phyloP scores from a whole-genome alignment of 2,113 vertebrate species.

The Hassar affinis region DNA sequence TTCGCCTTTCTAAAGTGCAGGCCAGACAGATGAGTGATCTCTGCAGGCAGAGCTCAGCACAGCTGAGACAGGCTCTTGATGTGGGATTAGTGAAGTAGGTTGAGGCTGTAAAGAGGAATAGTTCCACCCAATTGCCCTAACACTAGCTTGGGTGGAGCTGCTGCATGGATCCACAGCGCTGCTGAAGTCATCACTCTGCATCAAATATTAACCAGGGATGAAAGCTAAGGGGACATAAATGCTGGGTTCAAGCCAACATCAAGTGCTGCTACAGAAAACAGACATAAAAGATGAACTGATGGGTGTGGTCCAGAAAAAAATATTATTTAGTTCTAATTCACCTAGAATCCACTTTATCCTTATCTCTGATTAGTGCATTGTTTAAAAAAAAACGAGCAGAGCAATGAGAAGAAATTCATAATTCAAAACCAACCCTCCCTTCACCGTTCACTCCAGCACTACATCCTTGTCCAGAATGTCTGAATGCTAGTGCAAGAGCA shows the following conservation, averaged over 20 bases:
- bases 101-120: neutral
- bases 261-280: neutral
- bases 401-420: neutral
- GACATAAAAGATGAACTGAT: neutral
- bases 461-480: neutral
- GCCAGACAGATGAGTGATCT: conserved; percentile 44
- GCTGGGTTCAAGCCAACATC: neutral
- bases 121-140: conserved; percentile 2
- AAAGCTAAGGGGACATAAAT: conserved; percentile 21
- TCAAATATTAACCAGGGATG: conserved; percentile 44
- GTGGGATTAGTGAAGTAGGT: conserved; percentile 40
- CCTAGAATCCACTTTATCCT: neutral
- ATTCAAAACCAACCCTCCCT: neutral
- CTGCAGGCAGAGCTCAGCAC: conserved; percentile 38
- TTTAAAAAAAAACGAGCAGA: neutral
- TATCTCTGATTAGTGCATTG: neutral
- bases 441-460: neutral
- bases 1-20: conserved; percentile 16
- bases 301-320: conserved; percentile 5
- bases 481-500: neutral
- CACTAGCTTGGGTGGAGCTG: neutral
- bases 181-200: conserved; percentile 3
- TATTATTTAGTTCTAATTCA: neutral
- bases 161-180: conserved; percentile 20
- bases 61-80: conserved; percentile 44